Base-by-base conservation (phyloP, 1,140 invertebrate species). In the Listronotus oregonensis region DNA sequence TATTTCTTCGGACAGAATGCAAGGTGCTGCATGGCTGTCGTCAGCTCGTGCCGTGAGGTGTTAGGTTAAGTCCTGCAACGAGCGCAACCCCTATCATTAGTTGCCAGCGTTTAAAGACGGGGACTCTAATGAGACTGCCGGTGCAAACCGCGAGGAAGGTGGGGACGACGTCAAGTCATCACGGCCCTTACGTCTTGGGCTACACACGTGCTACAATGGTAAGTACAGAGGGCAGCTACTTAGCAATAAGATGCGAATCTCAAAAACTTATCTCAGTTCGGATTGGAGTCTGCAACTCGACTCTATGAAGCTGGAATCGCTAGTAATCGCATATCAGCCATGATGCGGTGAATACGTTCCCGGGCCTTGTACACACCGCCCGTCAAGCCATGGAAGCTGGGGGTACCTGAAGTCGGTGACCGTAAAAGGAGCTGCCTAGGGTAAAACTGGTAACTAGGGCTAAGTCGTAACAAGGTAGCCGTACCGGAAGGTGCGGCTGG, bases 161-260 rank as follows among this genome's bases (percentile, higher is more conserved):
- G 42, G n/a, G 42, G 42, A 44, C 15, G 42, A 44, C 42, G 42
- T 44, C 42, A 44, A 44, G n/a, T 44, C 42, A 44, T 7, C n/a
- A 44, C 15, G 42, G 7, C 42, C 42, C n/a, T 44, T 44, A 44
- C 15, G 42, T 8, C 6, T 44, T 8, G 42, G 42, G 42, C 42
- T 44, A 44, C 42, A 44, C 42, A 44, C 42, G 42, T 44, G 42
- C 42, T 44, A 44, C 42, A 44, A 44, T 44, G 42, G 42, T 39
- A 39, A 8, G 12, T 39, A 39, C 37, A 39, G 12, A 39, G 37
- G 12, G 37, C 37, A 39, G 37, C 37, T 8, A 39, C 6, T 39
- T 39, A 8, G 37, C 37, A 12, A 39, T 8, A 39, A 39, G 6
- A 39, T 8, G 37, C 37, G 6, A 39, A 39, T 39, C 37, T 39